These are phyloP conservation scores for Pocota personata DNA, from an alignment of 2,888 invertebrate genomes.

Conservation along the genomic window DNA sequence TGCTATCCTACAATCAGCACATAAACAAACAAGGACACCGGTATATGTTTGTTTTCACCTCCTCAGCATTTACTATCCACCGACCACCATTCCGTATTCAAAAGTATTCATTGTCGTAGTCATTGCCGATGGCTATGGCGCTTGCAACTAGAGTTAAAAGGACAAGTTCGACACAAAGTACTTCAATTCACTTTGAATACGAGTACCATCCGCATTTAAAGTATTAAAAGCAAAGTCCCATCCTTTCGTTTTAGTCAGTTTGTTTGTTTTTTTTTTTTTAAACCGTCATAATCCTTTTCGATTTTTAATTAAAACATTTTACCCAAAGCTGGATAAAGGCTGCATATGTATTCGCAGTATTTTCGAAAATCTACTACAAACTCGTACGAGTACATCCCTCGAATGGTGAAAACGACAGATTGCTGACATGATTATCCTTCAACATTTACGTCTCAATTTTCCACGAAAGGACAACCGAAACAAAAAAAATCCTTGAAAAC, in stretches of 20 bases:
- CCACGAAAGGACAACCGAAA: conserved; percentile 3
- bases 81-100: neutral
- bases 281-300: conserved; percentile 11
- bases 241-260: neutral
- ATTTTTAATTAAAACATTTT: conserved; percentile 25
- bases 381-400: too few species aligned
- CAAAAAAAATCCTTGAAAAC: conserved; percentile 52
- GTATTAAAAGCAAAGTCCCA: neutral
- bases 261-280: neutral
- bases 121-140: neutral
- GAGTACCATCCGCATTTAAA: neutral
- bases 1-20: neutral
- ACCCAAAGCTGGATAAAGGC: neutral
- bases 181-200: neutral
- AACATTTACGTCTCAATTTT: conserved; percentile 37
- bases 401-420: conserved; percentile 45
- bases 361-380: neutral
- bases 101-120: neutral
- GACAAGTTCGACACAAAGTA: neutral
- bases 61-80: neutral
- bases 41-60: neutral
- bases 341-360: neutral
- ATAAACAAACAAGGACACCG: neutral
- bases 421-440: conserved; percentile 54
- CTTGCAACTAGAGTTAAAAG: neutral